Base-by-base conservation (phyloP, 2,888 invertebrate genomes). In the Apantesis nais region DNA sequence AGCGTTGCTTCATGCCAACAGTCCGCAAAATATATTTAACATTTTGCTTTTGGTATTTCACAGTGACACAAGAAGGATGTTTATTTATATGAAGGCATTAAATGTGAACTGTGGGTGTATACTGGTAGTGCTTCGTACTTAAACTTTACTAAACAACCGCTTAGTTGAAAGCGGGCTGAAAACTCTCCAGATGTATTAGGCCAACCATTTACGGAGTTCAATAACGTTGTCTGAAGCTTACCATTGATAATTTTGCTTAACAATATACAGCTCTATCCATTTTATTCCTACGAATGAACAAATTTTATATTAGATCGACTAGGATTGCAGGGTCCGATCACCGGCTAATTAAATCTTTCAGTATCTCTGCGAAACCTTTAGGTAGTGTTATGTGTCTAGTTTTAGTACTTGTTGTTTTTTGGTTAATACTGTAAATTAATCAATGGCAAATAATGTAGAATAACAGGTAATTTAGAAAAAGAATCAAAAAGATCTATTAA, bases 1-100 rank as follows among this genome's bases (percentile, higher is more conserved):
- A 72, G 70, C 64, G 70, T 70, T 63, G 60, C 78, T 62, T 62
- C 78, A 75, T 62, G 70, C 71, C 75, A 79, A 80, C 79, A 76
- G 74, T 74, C 69, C 79, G 68, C 77, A 85, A 66, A 87, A 86
- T 84, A 87, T 83, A 88, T 88, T 85, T 85, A 87, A 88, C 86
- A 85, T 91, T 80, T 89, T 86, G 85, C 87, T 88, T 89, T 88
- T 78, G 86, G 87, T 87, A 88, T 89, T 89, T 66, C 88, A 81
- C 86, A 87, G 87, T 89, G 91, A 91, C 89, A 90, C 86, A 84
- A 85, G 79, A 80, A 83, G 79, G 86, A 86, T 88, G 90, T 92
- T 90, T 93, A 90, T 93, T 90, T 93, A 90, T 91, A 91, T 89
- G 85, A 86, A 82, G 82, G 91, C 90, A 91, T 93, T 92, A 90